These are phyloP conservation scores for Alaudala cheleensis DNA, from an alignment of 2,113 vertebrate species.

Conservation along the genomic window DNA sequence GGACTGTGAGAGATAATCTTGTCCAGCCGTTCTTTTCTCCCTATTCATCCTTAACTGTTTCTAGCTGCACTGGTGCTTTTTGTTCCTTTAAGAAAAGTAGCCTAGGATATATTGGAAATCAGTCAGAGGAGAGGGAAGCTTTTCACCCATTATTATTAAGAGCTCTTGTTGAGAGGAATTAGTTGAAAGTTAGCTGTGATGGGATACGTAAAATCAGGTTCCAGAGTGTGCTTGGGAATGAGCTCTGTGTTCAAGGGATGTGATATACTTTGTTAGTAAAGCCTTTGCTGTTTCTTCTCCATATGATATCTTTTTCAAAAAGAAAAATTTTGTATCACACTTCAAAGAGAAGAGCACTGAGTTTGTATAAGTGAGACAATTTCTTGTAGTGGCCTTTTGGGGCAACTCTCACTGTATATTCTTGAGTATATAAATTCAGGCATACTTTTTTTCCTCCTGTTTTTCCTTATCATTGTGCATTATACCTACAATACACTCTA, in stretches of 20 bases:
- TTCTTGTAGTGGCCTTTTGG: neutral
- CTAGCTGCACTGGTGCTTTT: neutral
- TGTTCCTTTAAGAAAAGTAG: neutral
- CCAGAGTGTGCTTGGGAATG: neutral
- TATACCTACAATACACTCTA: neutral
- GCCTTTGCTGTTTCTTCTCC: neutral
- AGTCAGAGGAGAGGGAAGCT: neutral
- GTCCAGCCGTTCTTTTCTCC: neutral
- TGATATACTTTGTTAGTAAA: neutral
- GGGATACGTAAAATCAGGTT: neutral
- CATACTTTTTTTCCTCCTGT: neutral
- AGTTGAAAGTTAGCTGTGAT: neutral
- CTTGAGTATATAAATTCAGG: neutral
- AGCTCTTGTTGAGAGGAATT: neutral
- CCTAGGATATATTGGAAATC: neutral
- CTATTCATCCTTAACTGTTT: accelerated
- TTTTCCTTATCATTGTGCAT: neutral
- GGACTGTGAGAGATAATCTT: neutral
- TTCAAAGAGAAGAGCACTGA: neutral
- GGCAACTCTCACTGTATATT: neutral
- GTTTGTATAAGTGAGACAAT: neutral
- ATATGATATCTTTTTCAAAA: neutral
- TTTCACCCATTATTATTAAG: neutral
- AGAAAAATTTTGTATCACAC: neutral
- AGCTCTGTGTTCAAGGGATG: neutral